phyloP scores from a whole-genome alignment of 2,797 vertebrate genomes.

The Xenops minutus region DNA sequence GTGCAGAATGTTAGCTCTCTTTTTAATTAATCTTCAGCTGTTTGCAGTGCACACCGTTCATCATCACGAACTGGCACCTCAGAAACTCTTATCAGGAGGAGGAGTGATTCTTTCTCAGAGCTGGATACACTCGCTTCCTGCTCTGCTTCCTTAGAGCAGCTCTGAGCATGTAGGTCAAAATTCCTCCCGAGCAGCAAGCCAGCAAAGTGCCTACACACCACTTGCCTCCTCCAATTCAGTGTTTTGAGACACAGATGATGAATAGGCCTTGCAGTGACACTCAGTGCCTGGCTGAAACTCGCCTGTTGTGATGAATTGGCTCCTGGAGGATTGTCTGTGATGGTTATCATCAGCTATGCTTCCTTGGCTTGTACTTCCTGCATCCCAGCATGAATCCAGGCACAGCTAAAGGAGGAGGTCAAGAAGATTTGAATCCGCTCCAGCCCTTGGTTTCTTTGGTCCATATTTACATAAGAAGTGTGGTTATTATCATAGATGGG shows the following conservation, averaged over 20 bases:
- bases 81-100: neutral
- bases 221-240: neutral
- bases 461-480: neutral
- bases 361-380: neutral
- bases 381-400: neutral
- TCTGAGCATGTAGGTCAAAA: neutral
- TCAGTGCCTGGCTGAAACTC: neutral
- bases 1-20: neutral
- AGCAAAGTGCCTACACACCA: neutral
- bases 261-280: neutral
- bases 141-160: neutral
- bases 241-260: neutral
- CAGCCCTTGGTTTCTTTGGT: neutral
- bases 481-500: neutral
- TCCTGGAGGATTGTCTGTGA: neutral
- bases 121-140: neutral
- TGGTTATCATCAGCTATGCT: neutral
- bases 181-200: neutral
- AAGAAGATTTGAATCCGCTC: neutral
- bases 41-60: neutral
- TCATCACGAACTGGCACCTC: neutral
- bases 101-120: neutral
- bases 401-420: neutral
- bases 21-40: constrained; percentile 23
- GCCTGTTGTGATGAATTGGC: neutral